These are phyloP conservation scores for Acomys russatus DNA, from an alignment of 2,797 vertebrate species.

Conservation along the genomic window DNA sequence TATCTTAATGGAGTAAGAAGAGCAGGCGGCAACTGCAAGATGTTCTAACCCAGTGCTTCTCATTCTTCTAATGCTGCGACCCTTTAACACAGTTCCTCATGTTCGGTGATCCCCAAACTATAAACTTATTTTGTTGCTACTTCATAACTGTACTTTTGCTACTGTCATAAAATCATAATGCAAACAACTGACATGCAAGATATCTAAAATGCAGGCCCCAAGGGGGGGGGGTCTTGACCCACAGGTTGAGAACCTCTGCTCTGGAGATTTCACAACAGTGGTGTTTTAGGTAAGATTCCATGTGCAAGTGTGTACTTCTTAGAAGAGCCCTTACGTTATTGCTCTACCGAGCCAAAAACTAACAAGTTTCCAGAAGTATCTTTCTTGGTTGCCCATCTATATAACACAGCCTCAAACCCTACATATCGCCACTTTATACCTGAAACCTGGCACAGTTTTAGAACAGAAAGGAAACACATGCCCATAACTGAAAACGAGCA, in stretches of 20 bases:
- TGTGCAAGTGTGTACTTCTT: neutral
- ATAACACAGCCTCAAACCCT: conserved; percentile 40
- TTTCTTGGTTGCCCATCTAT: conserved; percentile 43
- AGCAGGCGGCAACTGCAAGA: neutral
- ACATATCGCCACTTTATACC: conserved; percentile 12
- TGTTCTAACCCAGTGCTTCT: no score
- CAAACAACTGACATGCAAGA: neutral
- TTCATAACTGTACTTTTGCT: neutral
- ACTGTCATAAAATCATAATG: neutral
- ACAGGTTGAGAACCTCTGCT: neutral
- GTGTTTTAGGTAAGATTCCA: conserved; percentile 28
- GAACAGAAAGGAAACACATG: conserved; percentile 76
- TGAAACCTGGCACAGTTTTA: conserved; percentile 8
- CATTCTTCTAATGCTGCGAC: neutral
- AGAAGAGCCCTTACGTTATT: conserved; percentile 8
- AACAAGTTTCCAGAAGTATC: conserved; percentile 61
- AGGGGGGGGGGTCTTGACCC: no score
- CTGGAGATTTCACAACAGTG: neutral
- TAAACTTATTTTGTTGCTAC: neutral
- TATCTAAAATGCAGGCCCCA: neutral
- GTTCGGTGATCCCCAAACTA: neutral
- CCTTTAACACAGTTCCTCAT: neutral
- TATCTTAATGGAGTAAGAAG: neutral
- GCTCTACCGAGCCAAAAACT: conserved; percentile 21
- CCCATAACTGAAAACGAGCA: conserved; percentile 76